These are phyloP conservation scores for Drosophila trapezifrons DNA, from an alignment of 1,140 invertebrate species.

Conservation along the genomic window DNA sequence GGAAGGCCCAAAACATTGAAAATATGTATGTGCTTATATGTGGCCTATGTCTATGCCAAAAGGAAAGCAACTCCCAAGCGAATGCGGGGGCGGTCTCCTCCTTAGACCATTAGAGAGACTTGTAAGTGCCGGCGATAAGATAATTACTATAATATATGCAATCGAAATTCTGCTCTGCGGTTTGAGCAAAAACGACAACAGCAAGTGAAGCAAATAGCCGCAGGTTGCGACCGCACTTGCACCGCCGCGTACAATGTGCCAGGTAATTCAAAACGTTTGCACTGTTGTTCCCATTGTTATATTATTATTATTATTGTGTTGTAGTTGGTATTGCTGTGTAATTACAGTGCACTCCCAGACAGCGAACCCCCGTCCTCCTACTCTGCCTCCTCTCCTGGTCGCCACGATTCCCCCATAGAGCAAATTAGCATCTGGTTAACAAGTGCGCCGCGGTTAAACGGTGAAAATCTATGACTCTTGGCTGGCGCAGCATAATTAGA, in stretches of 20 bases:
- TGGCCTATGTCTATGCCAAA: constrained; percentile 30
- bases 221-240: constrained; percentile 42
- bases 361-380: background rate
- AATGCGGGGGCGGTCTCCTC: constrained; percentile 17
- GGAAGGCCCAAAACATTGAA: constrained; percentile 60
- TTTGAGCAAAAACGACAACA: constrained; percentile 58
- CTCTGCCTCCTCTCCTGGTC: background rate
- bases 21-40: constrained; percentile 17
- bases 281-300: constrained; percentile 63
- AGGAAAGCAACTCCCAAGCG: constrained; percentile 48
- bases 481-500: constrained; percentile 73
- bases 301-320: constrained; percentile 63
- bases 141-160: constrained; percentile 71
- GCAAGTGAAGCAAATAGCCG: constrained; percentile 39
- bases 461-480: constrained; percentile 70
- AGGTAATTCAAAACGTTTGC: constrained; percentile 73
- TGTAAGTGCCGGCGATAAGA: constrained; percentile 54
- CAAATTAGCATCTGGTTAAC: constrained; percentile 78
- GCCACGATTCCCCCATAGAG: constrained; percentile 6
- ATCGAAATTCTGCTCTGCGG: constrained; percentile 66
- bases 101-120: constrained; percentile 19
- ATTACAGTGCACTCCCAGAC: constrained; percentile 49
- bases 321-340: constrained; percentile 41
- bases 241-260: constrained; percentile 43
- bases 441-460: constrained; percentile 77